Base-by-base conservation (phyloP, 2,113 vertebrate species). In the Micronycteris hirsuta region DNA sequence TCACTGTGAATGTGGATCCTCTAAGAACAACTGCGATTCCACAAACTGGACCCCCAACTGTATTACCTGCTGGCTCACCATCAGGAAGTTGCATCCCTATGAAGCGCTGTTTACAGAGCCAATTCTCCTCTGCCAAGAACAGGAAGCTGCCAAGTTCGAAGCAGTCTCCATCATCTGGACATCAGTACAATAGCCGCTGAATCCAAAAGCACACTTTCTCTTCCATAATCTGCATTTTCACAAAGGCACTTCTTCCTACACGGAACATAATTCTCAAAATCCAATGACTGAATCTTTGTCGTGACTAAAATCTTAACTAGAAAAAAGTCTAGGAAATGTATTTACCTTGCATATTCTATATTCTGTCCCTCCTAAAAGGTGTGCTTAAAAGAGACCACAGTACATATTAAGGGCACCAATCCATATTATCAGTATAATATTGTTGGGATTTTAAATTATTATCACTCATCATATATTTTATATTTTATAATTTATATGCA, bases 401-500 rank as follows among this genome's bases (percentile, higher is more conserved):
- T 12, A 22, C 70, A 5, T 31, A 52, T 11, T 52, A 52, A 33
- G 7, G 49, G 22, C 73, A 89, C 17, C 31, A 38, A 71, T 24
- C 2, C 15, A 20, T 16, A 33, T 70, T 43, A 63, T 71, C 80
- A 47, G 8, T 10, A 26, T 65, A 56, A 89, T n/a, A 71, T 17
- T 68, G 20, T 36, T 65, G 20, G 63, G 7, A 8, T 49, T 86
- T 52, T 61, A 74, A 70, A 47, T 19, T 54, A 36, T 47, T 47
- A 11, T 33, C 36, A 41, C 26, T 82, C n/a, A 63, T 36, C 11
- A 61, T 24, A 28, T 73, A 41, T 41, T 90, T 36, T 93, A 58
- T n/a, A 24, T 52, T 80, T n/a, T 76, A 1, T 77, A 45, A 83
- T 26, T 96, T 88, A n/a, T 61, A 54, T 70, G 17, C 45, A 56